phyloP scores from a whole-genome alignment of 1,140 invertebrate species.

The Pogonomyrmex californicus region DNA sequence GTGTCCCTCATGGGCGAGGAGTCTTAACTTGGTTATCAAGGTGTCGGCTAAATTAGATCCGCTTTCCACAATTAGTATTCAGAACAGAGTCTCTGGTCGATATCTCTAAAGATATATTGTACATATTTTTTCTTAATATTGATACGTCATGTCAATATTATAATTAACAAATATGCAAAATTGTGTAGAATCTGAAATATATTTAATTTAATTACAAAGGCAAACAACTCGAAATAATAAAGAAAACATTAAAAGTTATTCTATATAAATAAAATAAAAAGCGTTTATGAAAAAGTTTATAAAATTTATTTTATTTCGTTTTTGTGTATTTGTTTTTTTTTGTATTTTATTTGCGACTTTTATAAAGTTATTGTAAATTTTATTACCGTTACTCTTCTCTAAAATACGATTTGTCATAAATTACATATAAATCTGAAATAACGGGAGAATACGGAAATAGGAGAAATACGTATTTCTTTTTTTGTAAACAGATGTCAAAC shows the following conservation, averaged over 20 bases:
- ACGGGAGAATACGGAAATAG: slow-evolving; percentile 42
- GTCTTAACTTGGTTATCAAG: slow-evolving; percentile 72
- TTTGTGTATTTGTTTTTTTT: background rate
- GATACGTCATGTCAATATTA: background rate
- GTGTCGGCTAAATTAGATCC: slow-evolving; percentile 72
- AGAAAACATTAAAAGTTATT: background rate
- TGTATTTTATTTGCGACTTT: background rate
- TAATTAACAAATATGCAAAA: background rate
- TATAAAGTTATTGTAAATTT: slow-evolving; percentile 36
- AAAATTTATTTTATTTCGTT: slow-evolving; percentile 2
- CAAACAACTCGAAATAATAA: background rate
- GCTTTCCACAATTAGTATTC: slow-evolving; percentile 66
- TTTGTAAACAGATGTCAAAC: slow-evolving; percentile 37
- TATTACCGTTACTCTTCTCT: slow-evolving; percentile 18
- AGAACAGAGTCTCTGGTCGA: background rate
- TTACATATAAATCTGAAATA: slow-evolving; percentile 54
- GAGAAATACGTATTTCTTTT: background rate
- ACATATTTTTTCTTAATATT: background rate
- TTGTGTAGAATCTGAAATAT: background rate
- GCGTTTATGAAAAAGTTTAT: background rate
- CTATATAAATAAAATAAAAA: slow-evolving; percentile 16
- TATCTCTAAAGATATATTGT: slow-evolving; percentile 20
- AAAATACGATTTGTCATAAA: slow-evolving; percentile 25
- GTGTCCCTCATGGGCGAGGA: slow-evolving; percentile 54
- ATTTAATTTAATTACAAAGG: background rate